These are phyloP conservation scores for Oncorhynchus masou DNA, from an alignment of 2,113 vertebrate species.

Conservation along the genomic window DNA sequence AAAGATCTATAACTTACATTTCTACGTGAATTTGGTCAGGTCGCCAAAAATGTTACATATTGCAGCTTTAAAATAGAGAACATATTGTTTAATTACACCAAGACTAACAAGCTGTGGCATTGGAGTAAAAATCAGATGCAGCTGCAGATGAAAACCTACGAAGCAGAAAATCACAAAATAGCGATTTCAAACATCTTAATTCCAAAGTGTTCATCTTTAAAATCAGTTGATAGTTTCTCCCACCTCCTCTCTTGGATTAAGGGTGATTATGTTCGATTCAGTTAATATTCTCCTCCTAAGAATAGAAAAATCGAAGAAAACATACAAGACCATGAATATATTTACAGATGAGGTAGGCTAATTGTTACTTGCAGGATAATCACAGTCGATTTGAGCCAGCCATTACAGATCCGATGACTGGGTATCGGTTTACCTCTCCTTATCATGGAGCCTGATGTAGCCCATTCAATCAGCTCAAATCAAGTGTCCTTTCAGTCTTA, in stretches of 20 bases:
- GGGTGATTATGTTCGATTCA: slow-evolving; percentile 3
- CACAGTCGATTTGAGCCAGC: slow-evolving; percentile 27
- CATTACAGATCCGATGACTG: slow-evolving; percentile 27
- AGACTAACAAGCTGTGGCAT: slow-evolving; percentile 30
- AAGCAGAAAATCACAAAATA: slow-evolving; percentile 28
- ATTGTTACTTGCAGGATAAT: neutral
- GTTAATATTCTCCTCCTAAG: slow-evolving; percentile 16
- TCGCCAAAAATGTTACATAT: too few species aligned
- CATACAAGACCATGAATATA: neutral
- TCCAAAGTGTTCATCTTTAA: slow-evolving; percentile 38
- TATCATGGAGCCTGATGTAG: slow-evolving; percentile 41
- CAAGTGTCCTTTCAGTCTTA: slow-evolving; percentile 3
- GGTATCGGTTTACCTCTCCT: slow-evolving; percentile 20
- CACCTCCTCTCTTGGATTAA: neutral
- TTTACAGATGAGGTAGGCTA: neutral
- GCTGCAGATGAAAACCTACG: neutral
- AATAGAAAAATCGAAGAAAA: slow-evolving; percentile 11
- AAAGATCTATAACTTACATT: too few species aligned
- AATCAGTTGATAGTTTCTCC: slow-evolving; percentile 38
- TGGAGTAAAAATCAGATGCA: slow-evolving; percentile 4
- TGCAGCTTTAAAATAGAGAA: neutral
- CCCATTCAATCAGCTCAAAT: slow-evolving; percentile 45
- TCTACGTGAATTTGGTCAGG: too few species aligned
- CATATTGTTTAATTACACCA: slow-evolving; percentile 1
- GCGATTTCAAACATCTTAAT: slow-evolving; percentile 31